Base-by-base conservation (phyloP, 2,797 vertebrate genomes). In the Sebastes hopkinsi region DNA sequence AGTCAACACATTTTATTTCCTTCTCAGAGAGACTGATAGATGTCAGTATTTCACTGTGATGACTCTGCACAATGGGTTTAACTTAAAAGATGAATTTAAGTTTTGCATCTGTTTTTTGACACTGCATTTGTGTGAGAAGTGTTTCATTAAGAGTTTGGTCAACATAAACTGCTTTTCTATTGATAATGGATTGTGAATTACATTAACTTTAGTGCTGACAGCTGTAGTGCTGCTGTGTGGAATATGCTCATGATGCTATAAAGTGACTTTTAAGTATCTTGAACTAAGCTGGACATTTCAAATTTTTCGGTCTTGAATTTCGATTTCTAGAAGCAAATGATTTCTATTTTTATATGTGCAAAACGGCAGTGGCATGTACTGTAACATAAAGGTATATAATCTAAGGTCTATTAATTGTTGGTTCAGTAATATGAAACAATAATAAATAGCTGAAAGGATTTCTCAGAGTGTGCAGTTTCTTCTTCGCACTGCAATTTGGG, bases 261-360 rank as follows among this genome's bases (percentile, higher is more conserved):
- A 94, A 94, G 92, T 95, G 92, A 94, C 92, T 89, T 94, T 94
- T 87, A 88, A 89, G 86, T 90, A 80, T 87, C 54, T 83, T 92
- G 88, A 85, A 83, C 89, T 71, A 64, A 90, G 86, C 90, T 87
- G 93, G 92, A 93, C 89, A 90, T 77, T 88, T 91, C 46, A 84
- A 85, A 87, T 89, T 90, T 88, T 90, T 38, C 0, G 84, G 85
- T 89, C 87, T 86, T 84, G 67, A 90, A 87, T 94, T 92, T 89
- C 71, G 81, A 84, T 88, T 93, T 94, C 67, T 92, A 89, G 81
- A 94, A 78, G 92, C 86, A 93, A 93, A 94, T 91, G 42, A 93
- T 87, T 94, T 93, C 87, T 96, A 95, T 96, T 96, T 96, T 95
- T 95, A 89, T 95, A 95, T 93, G 92, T 93, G 87, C 83, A 89